Percentiles rank a stretch among this genome's conserved stretches.
Evolutionary conservation across 2,888 invertebrate species (phyloP).

Genomic region (Pomacea canaliculata): DNA sequence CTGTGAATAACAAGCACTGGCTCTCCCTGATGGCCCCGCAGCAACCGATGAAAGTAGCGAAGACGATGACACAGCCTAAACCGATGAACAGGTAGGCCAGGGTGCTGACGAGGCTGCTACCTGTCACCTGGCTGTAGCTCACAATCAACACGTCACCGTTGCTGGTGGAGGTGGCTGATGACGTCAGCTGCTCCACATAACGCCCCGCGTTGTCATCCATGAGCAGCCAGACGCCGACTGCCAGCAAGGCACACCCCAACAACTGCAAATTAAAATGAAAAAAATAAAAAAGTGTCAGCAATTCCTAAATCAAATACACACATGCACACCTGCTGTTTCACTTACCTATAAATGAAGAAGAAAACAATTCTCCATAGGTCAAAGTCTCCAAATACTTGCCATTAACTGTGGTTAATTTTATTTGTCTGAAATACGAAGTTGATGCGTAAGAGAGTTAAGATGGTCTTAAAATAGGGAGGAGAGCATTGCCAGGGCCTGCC

Average conservation of each 20-base stretch:
- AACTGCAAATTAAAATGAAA: constrained; percentile 5
- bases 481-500: no score
- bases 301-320: background rate
- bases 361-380: no score
- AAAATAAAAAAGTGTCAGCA: constrained; percentile 10
- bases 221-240: constrained; percentile 82
- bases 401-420: no score
- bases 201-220: constrained; percentile 78
- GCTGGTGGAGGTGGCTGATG: constrained; percentile 7
- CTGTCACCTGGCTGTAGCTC: constrained; percentile 72
- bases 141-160: constrained; percentile 10
- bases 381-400: no score
- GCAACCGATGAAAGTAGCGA: constrained; percentile 86
- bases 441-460: no score
- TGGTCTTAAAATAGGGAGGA: no score
- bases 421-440: no score
- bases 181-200: constrained; percentile 74
- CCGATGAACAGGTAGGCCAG: constrained; percentile 81
- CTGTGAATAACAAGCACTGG: constrained; percentile 81
- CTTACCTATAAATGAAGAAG: no score
- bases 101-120: constrained; percentile 77
- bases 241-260: constrained; percentile 78
- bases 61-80: constrained; percentile 80
- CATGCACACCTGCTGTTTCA: no score
- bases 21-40: constrained; percentile 85